phyloP scores from a whole-genome alignment of 2,797 vertebrate genomes.

The Chelidonichthys spinosus region DNA sequence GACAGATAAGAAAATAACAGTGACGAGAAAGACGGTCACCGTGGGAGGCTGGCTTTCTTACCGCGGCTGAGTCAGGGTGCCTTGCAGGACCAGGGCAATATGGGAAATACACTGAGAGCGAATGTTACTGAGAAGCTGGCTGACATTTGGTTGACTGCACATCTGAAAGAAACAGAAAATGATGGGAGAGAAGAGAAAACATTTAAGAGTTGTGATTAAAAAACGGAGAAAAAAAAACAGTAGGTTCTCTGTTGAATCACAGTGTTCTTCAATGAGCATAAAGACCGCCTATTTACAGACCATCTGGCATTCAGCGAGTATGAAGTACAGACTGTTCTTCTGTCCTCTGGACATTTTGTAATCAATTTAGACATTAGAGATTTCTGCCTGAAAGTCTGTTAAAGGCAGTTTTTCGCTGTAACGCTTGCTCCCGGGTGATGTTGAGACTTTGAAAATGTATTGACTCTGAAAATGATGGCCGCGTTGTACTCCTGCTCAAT shows the following conservation, averaged over 20 bases:
- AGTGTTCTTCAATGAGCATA: conserved; percentile 14
- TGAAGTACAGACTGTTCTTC: conserved; percentile 32
- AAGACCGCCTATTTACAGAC: conserved; percentile 22
- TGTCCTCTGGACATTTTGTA: conserved; percentile 19
- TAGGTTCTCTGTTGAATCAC: conserved; percentile 25
- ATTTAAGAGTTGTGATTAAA: conserved; percentile 23
- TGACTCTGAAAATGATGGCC: too few relatives aligned
- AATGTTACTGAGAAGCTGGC: conserved; percentile 99
- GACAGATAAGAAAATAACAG: neutral
- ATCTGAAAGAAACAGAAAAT: conserved; percentile 82
- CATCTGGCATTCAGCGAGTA: conserved; percentile 26
- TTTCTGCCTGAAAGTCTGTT: too few relatives aligned
- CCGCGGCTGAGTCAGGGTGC: conserved; percentile 95
- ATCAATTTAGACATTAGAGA: conserved; percentile 10
- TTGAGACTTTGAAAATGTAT: too few relatives aligned
- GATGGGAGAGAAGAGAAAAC: conserved; percentile 1
- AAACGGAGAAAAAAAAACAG: neutral
- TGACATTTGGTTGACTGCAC: conserved; percentile 97
- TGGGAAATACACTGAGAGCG: conserved; percentile 99
- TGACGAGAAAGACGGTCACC: neutral
- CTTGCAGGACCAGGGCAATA: conserved; percentile 95
- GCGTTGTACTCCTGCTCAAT: too few relatives aligned
- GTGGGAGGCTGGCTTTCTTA: conserved; percentile 65
- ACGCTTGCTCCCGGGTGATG: too few relatives aligned
- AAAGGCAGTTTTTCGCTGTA: too few relatives aligned